Evolutionary conservation across 2,888 invertebrate species (phyloP), one percentile per base, ranked within the genome.

Genomic region (Diadromus collaris): DNA sequence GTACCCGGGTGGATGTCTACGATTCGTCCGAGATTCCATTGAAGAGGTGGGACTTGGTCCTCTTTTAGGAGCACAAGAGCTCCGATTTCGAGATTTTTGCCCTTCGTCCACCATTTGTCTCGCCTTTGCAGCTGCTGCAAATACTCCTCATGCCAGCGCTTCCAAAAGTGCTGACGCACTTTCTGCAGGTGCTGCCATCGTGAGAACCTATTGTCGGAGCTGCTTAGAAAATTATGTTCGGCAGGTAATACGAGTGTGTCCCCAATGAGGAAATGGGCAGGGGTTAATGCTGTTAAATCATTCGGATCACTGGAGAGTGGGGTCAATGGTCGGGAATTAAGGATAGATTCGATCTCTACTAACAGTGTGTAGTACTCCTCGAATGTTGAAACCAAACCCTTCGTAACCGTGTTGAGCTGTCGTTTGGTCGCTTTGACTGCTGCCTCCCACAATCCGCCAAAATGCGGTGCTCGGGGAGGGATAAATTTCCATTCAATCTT

Each of bases 31-130:
- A 85, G 70, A 29, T 72, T 69, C 88, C 89, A 89, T 44, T 83
- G 77, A 16, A 83, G 38, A 6, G 86, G 85, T n/a, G 86, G 84
- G 9, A 82, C 54, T 29, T 85, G 81, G 46, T 87, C 85, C 29
- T 88, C 86, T 51, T 86, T 86, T 6, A 89, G 51, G 5, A 89
- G 65, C 0, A 89, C 88, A 34, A 89, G 16, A 2, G 83, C 78
- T 6, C 85, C 86, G 4, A 81, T 34, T 29, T 85, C 54, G 9
- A 89, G 6, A 38, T 68, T 74, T n/a, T 74, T 68, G 21, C 60
- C 46, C 5, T 64, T 69, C 1, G 32, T 34, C 29, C 58, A 69
- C 80, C 80, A 82, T 61, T 80, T 82, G 5, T 58, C 10, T 16
- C 78, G 72, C 19, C 48, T 63, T 63, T 81, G 81, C 4, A 80